Percentiles rank a stretch among this genome's conserved stretches.
Conservation (phyloP, 2,113 vertebrate species). For the Siniperca chuatsi region DNA sequence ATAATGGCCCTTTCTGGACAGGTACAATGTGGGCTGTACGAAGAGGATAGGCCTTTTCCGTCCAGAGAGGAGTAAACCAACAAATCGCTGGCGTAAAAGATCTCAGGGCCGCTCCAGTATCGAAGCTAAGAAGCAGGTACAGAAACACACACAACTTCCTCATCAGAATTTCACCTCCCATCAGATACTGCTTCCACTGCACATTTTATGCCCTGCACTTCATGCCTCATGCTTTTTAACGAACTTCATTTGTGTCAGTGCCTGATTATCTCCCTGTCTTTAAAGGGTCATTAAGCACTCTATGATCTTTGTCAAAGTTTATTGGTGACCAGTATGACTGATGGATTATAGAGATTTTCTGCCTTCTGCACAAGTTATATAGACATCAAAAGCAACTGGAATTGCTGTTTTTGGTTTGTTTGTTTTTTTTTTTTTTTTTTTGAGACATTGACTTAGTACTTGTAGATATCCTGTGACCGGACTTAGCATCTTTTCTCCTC, state of each 20-base stretch:
- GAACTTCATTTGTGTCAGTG: constrained; percentile 40
- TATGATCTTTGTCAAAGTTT: constrained; percentile 35
- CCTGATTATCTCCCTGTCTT: constrained; percentile 35
- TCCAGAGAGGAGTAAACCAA: constrained; percentile 90
- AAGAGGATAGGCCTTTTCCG: constrained; percentile 94
- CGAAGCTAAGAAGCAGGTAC: constrained; percentile 93
- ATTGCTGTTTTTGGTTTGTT: neutral
- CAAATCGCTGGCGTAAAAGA: constrained; percentile 85
- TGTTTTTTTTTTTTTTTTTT: neutral
- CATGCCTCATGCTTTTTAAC: constrained; percentile 50
- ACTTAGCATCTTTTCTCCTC: neutral
- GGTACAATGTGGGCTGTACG: constrained; percentile 97
- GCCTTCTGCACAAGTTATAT: constrained; percentile 7
- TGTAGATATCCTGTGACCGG: neutral
- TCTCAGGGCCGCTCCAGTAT: constrained; percentile 85
- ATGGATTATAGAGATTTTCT: constrained; percentile 44
- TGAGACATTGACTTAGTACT: neutral
- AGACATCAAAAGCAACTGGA: constrained; percentile 10
- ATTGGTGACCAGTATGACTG: constrained; percentile 18
- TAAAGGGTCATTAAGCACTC: constrained; percentile 52
- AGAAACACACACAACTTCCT: neutral
- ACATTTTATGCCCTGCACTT: constrained; percentile 36
- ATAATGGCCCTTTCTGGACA: constrained; percentile 61
- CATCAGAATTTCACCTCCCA: constrained; percentile 11
- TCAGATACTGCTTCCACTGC: constrained; percentile 45